These are phyloP conservation scores for Salvelinus alpinus DNA, from an alignment of 2,113 vertebrate species.

Conservation along the genomic window DNA sequence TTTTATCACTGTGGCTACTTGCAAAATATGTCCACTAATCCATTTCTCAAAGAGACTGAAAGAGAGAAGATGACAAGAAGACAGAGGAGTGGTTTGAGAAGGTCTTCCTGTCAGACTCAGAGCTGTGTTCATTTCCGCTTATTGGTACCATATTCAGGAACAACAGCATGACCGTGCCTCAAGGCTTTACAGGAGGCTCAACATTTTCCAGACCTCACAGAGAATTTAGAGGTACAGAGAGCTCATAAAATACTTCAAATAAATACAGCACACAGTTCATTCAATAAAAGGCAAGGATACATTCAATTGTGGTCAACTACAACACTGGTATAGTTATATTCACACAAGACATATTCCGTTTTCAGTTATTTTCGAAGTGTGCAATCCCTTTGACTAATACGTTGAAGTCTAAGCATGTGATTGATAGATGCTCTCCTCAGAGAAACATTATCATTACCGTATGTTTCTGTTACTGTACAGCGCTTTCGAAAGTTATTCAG, in stretches of 20 bases:
- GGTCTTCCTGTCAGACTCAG: background rate
- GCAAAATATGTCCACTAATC: too few species aligned
- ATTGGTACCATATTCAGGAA: constrained; percentile 36
- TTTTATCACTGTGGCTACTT: too few species aligned
- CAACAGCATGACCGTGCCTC: constrained; percentile 9
- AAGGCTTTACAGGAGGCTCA: constrained; percentile 4
- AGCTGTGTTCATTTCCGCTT: constrained; percentile 10
- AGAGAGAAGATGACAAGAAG: background rate
- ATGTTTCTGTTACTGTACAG: background rate
- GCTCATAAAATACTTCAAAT: background rate
- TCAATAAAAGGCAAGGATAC: background rate
- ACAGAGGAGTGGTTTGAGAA: background rate
- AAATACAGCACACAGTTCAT: background rate
- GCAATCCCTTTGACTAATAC: too few species aligned
- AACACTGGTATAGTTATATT: too few species aligned
- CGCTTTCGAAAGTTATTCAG: too few species aligned
- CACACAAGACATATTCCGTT: too few species aligned
- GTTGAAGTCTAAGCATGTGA: background rate
- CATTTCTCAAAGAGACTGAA: background rate
- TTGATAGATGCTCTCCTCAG: background rate
- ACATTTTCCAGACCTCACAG: background rate
- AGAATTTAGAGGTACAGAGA: background rate
- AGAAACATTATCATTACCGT: background rate
- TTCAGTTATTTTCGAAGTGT: too few species aligned
- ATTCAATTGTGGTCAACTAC: background rate